Base-by-base conservation (phyloP, 2,113 vertebrate species). In the Onychostruthus taczanowskii region DNA sequence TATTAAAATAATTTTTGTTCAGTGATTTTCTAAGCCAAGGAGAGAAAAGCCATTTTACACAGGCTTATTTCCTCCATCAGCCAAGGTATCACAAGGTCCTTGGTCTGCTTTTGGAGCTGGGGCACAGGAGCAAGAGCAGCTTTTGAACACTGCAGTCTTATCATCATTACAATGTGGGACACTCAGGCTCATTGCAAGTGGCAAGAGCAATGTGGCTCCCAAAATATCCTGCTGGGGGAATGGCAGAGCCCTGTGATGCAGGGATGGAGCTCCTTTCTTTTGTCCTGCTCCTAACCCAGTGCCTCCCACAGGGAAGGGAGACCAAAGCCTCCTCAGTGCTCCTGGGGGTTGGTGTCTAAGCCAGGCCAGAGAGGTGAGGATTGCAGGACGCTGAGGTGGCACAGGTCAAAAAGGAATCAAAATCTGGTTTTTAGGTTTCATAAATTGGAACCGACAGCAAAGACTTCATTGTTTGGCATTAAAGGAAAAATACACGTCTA, bases 221-320 rank as follows among this genome's bases (percentile, higher is more conserved):
- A 49, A 43, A 1, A 2, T 24, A 19, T 12, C 69, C 37, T 12
- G 1, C 49, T 15, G 35, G 31, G 58, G 67, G 44, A 50, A 37
- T 8, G 3, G 3, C 8, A 87, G 47, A 61, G 13, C 16, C 47
- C 20, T 14, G 30, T 9, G 41, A 26, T 26, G 28, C 7, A 3
- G 0, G 1, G 53, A 8, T 4, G 19, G 35, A 20, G 41, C 6
- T 67, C 47, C 37, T 53, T 64, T 10, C 23, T 24, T 74, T 35
- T 8, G 16, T 28, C 15, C 8, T 63, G 5, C 4, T 47, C 44
- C 16, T 39, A 70, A 30, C 4, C 0, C 3, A 10, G 10, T 14
- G 20, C 10, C 35, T 84, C 20, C 43, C 23, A 7, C 3, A 17
- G 12, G 17, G 15, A 27, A 49, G 2, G 43, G 35, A 23, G 7